Evolutionary conservation across 2,888 invertebrate species (phyloP), one percentile per base, ranked within the genome.

Genomic region (Nezara viridula): DNA sequence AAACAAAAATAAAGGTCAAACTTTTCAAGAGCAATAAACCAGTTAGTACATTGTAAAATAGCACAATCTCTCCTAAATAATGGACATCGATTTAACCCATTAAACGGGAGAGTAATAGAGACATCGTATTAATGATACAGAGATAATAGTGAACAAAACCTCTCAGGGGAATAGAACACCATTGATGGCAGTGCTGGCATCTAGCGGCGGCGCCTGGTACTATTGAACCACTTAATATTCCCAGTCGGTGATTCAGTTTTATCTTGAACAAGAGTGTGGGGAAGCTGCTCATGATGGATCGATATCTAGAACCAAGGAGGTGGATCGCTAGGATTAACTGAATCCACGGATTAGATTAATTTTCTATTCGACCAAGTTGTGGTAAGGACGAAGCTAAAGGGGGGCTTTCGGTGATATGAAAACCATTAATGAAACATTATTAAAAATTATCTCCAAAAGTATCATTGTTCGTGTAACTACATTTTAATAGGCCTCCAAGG

Each of bases 161-260:
- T 44, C 66, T 66, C 81, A 40, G 44, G 14, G 5, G 21, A 16
- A 37, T 24, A 40, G 24, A 32, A 24, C 40, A n/a, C 24, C 9
- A 81, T 81, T n/a, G 40, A n/a, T n/a, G 81, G 81, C 44, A 81
- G 81, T 44, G 81, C 44, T 81, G 81, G 81, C 81, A 81, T 81
- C 81, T 81, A 81, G 81, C 81, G 81, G 81, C 44, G 24, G 44
- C 24, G 4, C 24, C 24, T 40, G 14, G 81, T 81, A 81, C 81
- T n/a, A 81, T 7, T 6, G n/a, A 81, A 24, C 6, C 40, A 81
- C 44, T 81, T 81, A 81, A 81, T 81, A 81, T 81, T 81, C 81
- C 44, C 12, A 81, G 40, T 24, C 44, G 24, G 81, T 81, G 81
- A 81, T 44, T 44, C 81, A 81, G 81, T 81, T 19, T 81, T 81